phyloP scores from a whole-genome alignment of 1,140 invertebrate genomes.

The Sogatella furcifera region DNA sequence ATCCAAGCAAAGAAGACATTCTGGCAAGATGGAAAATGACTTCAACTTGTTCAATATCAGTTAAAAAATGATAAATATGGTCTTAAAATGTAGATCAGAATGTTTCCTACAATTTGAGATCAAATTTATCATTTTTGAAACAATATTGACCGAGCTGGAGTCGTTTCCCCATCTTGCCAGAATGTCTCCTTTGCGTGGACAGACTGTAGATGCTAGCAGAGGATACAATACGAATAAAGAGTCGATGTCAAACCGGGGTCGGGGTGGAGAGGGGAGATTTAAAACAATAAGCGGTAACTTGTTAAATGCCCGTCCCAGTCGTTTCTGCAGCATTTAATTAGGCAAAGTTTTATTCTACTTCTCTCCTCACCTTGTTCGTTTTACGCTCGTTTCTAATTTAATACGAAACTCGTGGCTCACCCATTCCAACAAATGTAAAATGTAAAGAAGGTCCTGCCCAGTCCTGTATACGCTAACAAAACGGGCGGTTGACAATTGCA shows the following conservation, averaged over 20 bases:
- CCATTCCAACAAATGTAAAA: neutral
- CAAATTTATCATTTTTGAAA: no score
- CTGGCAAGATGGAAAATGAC: no score
- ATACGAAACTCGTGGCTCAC: neutral
- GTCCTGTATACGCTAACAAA: no score
- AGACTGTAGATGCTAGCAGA: neutral
- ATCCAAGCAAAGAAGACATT: no score
- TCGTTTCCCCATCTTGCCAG: no score
- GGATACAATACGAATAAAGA: neutral
- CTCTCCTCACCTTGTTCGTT: neutral
- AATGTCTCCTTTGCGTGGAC: no score
- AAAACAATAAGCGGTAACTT: neutral
- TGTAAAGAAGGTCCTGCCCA: neutral
- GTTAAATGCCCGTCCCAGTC: neutral
- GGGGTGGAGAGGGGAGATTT: neutral
- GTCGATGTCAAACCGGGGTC: neutral
- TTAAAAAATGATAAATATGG: no score
- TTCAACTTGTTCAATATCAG: no score
- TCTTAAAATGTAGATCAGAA: no score
- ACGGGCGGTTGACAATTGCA: no score
- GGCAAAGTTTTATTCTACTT: neutral
- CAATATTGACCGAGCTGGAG: no score
- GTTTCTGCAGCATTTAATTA: neutral
- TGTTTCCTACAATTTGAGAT: no score
- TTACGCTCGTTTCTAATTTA: neutral